Conservation (phyloP, 2,797 vertebrate species). For the Gambelia wislizenii region DNA sequence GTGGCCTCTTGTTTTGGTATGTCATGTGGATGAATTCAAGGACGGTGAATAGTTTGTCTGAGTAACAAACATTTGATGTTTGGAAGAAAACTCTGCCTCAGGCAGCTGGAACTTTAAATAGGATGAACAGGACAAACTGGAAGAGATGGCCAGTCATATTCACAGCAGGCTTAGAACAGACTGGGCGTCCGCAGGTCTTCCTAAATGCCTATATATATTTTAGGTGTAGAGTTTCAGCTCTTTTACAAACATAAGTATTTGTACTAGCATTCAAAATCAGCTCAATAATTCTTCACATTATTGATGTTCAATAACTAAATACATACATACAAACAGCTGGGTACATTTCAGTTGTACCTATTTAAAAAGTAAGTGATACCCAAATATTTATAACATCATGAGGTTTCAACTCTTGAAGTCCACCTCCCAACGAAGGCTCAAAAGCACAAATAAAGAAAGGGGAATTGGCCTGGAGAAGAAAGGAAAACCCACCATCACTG, state of each 20-base stretch:
- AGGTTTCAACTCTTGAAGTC: not conserved
- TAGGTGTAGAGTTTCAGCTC: not conserved
- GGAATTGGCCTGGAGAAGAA: not conserved
- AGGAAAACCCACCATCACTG: not conserved
- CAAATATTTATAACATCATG: too few species aligned
- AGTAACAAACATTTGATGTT: not conserved
- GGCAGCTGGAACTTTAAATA: conserved; percentile 4
- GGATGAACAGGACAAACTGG: not conserved
- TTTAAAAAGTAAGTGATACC: too few species aligned
- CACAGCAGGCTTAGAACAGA: not conserved
- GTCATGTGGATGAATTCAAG: not conserved
- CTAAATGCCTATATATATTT: not conserved
- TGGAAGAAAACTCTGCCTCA: not conserved
- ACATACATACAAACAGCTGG: too few species aligned
- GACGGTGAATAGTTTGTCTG: not conserved
- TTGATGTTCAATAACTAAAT: too few species aligned
- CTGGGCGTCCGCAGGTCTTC: not conserved
- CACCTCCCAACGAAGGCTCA: not conserved
- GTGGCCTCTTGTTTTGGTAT: not conserved
- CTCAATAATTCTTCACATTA: too few species aligned
- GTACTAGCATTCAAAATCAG: too few species aligned
- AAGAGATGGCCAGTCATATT: not conserved
- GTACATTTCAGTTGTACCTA: too few species aligned
- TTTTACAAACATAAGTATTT: too few species aligned
- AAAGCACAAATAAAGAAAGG: not conserved